A percentile compares a stretch with the other conserved stretches of the same genome.
Conservation (phyloP, 2,797 vertebrate genomes). For the Eulemur albifrons region DNA sequence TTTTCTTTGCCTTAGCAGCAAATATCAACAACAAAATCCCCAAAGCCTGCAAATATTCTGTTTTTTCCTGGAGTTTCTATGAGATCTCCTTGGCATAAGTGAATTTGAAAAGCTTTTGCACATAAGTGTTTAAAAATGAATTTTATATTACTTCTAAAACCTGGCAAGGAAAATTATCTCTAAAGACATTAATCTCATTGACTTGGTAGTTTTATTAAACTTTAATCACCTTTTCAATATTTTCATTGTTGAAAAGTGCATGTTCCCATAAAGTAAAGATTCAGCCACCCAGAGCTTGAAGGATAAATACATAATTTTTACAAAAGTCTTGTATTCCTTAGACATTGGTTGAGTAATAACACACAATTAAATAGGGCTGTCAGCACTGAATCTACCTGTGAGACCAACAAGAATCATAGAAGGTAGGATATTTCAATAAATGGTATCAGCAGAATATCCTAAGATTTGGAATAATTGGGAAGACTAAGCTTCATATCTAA, state of each 20-base stretch:
- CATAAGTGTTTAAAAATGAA: conserved; percentile 70
- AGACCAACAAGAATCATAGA: conserved; percentile 53
- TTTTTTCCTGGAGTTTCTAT: conserved; percentile 49
- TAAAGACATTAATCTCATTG: conserved; percentile 72
- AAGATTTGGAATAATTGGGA: neutral
- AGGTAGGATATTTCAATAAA: conserved; percentile 62
- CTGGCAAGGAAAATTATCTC: conserved; percentile 71
- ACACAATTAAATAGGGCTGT: conserved; percentile 74
- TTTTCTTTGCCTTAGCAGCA: neutral
- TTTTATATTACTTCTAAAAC: conserved; percentile 72
- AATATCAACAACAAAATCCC: neutral
- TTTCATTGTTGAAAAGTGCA: conserved; percentile 41
- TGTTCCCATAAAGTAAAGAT: conserved; percentile 61
- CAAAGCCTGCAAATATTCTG: neutral
- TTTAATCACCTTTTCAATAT: conserved; percentile 76
- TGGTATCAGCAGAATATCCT: conserved; percentile 53
- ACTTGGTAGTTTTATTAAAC: conserved; percentile 76
- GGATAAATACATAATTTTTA: conserved; percentile 69
- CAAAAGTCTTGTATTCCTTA: conserved; percentile 47
- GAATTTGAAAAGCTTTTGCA: conserved; percentile 40
- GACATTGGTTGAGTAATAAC: conserved; percentile 68
- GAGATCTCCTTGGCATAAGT: neutral
- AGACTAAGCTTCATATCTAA: neutral
- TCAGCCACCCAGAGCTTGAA: conserved; percentile 37
- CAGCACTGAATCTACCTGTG: conserved; percentile 61